phyloP scores from a whole-genome alignment of 2,113 vertebrate genomes.

The Tetrax tetrax region DNA sequence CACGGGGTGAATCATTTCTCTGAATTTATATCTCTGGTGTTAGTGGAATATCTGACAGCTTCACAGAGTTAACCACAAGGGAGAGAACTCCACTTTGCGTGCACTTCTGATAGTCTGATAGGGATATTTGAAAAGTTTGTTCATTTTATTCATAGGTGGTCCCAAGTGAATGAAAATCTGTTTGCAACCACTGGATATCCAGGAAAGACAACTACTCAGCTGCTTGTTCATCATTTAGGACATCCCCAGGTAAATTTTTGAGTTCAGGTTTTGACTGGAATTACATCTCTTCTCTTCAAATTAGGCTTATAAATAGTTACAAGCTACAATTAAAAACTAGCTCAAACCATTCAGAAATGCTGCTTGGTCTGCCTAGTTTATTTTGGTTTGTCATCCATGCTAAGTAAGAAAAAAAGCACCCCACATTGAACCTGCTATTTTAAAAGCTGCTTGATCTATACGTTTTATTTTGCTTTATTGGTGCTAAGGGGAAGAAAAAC shows the following conservation, averaged over 20 bases:
- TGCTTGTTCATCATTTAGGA: slow-evolving; percentile 93
- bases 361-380: not conserved
- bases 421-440: not conserved
- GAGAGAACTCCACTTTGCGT: not conserved
- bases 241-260: slow-evolving; percentile 87
- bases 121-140: not conserved
- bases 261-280: not conserved
- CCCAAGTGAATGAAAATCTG: slow-evolving; percentile 88
- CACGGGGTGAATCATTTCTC: not conserved
- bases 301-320: not conserved
- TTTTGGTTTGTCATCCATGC: not conserved
- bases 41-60: not conserved
- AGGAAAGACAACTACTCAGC: slow-evolving; percentile 89
- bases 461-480: not conserved
- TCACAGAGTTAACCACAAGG: not conserved
- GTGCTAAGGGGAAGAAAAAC: not conserved
- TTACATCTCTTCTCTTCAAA: not conserved
- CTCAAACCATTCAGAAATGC: not conserved
- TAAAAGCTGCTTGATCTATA: not conserved
- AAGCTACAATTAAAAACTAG: not conserved
- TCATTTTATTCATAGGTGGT: slow-evolving; percentile 83
- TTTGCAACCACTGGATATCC: slow-evolving; percentile 95
- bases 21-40: not conserved
- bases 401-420: not conserved
- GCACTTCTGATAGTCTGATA: not conserved